These are phyloP conservation scores for Etheostoma cragini DNA, from an alignment of 2,113 vertebrate species.

Conservation along the genomic window DNA sequence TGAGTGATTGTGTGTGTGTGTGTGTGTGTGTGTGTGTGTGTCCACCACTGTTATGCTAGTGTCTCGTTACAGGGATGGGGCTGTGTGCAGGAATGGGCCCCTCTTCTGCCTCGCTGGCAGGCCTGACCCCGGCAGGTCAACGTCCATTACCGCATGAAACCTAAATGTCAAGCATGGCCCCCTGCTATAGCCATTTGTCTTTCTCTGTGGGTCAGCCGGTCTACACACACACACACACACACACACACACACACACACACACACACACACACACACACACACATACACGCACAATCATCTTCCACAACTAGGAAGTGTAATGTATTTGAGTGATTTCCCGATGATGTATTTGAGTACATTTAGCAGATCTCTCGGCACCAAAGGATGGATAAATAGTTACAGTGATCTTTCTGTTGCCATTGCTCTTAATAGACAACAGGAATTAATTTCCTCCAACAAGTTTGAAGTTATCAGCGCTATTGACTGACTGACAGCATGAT, in stretches of 20 bases:
- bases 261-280: slow-evolving; percentile 7
- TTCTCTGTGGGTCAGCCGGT: slow-evolving; percentile 66
- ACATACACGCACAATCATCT: slow-evolving; percentile 11
- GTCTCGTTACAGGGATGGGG: slow-evolving; percentile 73
- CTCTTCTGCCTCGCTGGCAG: slow-evolving; percentile 67
- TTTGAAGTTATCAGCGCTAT: slow-evolving; percentile 27
- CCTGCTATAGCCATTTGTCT: slow-evolving; percentile 79
- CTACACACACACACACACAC: slow-evolving; percentile 26
- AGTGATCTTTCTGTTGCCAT: not conserved
- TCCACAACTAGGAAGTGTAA: not conserved
- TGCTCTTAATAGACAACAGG: not conserved
- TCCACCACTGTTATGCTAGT: slow-evolving; percentile 73
- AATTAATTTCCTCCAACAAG: not conserved
- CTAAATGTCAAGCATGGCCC: slow-evolving; percentile 76
- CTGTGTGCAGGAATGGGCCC: slow-evolving; percentile 71
- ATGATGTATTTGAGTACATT: not conserved
- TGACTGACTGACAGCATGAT: slow-evolving; percentile 19
- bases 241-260: slow-evolving; percentile 12
- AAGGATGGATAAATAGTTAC: not conserved
- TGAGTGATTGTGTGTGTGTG: slow-evolving; percentile 58
- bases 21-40: slow-evolving; percentile 43
- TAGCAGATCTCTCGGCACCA: not conserved
- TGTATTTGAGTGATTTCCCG: not conserved
- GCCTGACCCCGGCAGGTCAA: slow-evolving; percentile 79
- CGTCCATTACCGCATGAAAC: slow-evolving; percentile 80